Evolutionary conservation across 2,113 vertebrate species (phyloP), one percentile per base, ranked within the genome.

Genomic region (Pseudorhombus dupliciocellatus): DNA sequence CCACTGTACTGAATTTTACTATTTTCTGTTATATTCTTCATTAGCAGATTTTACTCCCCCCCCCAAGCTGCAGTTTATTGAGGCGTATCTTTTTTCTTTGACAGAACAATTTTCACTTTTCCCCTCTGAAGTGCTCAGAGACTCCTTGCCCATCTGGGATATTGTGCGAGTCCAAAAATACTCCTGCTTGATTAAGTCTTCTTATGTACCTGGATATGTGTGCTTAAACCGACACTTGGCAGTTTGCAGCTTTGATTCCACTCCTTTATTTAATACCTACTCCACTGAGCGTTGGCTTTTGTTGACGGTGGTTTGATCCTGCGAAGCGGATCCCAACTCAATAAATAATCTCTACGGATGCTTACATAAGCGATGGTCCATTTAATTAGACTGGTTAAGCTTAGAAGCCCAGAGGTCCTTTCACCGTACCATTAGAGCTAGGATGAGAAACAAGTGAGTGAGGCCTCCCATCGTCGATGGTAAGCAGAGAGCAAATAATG

Each of bases 351-450:
- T 89, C 85, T 59, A 83, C 28, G 81, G 86, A 88, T 72, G 77
- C 87, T 83, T 80, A 59, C 77, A 84, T 90, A 89, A 91, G 87
- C 75, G 63, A 85, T 72, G 74, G 87, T 86, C 84, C 87, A 83
- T 89, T 92, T 92, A 91, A 92, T 92, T 91, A 91, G 89, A 86
- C 84, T 84, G 86, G 84, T 91, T 90, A 87, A 83, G 88, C 88
- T 79, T 84, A 83, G 84, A 84, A 77, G 81, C 90, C 88, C 87
- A 84, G 85, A 86, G 90, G 91, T 90, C 86, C 89, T 86, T 89
- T 90, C 82, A 78, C 78, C 63, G 75, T 88, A 86, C 79, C 83
- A 87, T 90, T 88, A 91, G 77, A 84, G 85, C 71, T 60, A 6
- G 73, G 83, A 89, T 89, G 90, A 90, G 84, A 90, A 88, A 89